Percentiles rank a stretch among this genome's conserved stretches.
phyloP scores from a whole-genome alignment of 2,797 vertebrate genomes.

The Paguma larvata region DNA sequence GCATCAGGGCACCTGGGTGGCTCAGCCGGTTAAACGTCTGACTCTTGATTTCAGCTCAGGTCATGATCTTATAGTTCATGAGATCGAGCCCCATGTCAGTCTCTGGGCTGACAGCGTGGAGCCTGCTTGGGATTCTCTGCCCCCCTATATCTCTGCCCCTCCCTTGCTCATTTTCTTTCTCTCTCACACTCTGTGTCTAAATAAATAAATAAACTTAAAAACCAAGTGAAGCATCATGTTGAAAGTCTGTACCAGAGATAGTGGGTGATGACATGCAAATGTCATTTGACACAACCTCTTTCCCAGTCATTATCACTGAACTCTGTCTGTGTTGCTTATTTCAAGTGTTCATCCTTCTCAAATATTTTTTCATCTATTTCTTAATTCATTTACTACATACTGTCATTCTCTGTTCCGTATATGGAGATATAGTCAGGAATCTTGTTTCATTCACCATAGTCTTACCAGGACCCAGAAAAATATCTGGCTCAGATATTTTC shows the following conservation, averaged over 20 bases:
- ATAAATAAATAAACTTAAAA: too few species aligned
- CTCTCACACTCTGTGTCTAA: too few species aligned
- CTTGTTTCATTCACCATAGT: background rate
- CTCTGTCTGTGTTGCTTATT: background rate
- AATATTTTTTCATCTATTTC: background rate
- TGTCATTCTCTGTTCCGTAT: background rate
- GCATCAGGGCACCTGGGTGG: too few species aligned
- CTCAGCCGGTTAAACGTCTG: too few species aligned
- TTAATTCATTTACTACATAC: background rate
- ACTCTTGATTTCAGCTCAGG: too few species aligned
- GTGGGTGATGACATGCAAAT: background rate
- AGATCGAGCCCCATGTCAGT: too few species aligned
- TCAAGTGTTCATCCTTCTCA: background rate
- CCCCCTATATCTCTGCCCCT: too few species aligned
- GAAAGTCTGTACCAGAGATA: background rate
- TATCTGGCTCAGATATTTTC: background rate
- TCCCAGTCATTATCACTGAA: background rate
- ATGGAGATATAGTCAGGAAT: background rate
- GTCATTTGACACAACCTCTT: background rate
- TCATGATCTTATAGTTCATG: too few species aligned
- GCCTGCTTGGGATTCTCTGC: too few species aligned
- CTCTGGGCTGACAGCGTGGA: too few species aligned
- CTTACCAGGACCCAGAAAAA: background rate
- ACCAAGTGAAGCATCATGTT: background rate
- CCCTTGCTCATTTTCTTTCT: too few species aligned